Conservation (phyloP, 2,888 invertebrate genomes). For the Amphipyra berbera region DNA sequence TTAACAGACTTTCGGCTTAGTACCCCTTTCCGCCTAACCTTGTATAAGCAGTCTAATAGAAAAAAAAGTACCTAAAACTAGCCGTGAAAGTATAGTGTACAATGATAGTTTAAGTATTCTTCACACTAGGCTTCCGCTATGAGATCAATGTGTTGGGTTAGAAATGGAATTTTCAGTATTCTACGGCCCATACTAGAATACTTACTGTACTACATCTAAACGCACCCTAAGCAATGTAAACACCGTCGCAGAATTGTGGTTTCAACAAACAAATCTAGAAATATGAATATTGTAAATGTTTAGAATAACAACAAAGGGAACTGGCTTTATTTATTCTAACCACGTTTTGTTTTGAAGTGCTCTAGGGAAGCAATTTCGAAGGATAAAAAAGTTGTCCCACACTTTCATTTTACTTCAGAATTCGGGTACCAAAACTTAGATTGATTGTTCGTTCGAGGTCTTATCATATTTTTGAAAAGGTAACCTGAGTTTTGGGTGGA, state of each 20-base stretch:
- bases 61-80: too few relatives aligned
- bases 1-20: too few relatives aligned
- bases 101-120: too few relatives aligned
- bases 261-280: slow-evolving; percentile 28
- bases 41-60: too few relatives aligned
- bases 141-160: too few relatives aligned
- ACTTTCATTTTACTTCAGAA: slow-evolving; percentile 28
- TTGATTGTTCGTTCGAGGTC: slow-evolving; percentile 26
- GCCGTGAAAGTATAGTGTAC: too few relatives aligned
- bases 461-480: slow-evolving; percentile 17
- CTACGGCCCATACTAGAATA: background rate
- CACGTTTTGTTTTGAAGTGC: slow-evolving; percentile 38
- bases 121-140: too few relatives aligned
- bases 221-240: slow-evolving; percentile 28
- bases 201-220: background rate
- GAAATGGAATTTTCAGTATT: background rate
- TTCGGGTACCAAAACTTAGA: slow-evolving; percentile 33
- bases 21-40: too few relatives aligned
- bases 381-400: slow-evolving; percentile 29
- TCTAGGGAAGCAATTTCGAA: slow-evolving; percentile 31
- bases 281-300: slow-evolving; percentile 33
- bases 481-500: slow-evolving; percentile 9
- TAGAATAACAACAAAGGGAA: slow-evolving; percentile 14
- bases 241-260: slow-evolving; percentile 19
- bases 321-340: slow-evolving; percentile 31